Evolutionary conservation across 2,888 invertebrate genomes (phyloP).

Genomic region (Allophyes oxyacanthae): DNA sequence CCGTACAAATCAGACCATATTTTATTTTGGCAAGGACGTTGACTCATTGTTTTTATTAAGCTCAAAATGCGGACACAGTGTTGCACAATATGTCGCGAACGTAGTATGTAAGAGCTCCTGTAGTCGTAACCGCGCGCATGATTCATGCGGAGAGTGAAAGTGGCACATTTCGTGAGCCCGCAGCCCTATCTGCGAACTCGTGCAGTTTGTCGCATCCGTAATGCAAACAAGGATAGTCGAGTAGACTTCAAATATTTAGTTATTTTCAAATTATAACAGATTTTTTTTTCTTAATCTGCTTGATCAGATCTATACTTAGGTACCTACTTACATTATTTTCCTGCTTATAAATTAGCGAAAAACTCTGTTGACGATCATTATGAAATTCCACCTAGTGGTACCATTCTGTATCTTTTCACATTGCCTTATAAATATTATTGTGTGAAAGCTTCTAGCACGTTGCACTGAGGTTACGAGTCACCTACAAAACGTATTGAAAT

Average conservation of each 20-base stretch:
- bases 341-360: too few species aligned
- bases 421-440: conserved; percentile 31
- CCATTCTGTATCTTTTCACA: too few species aligned
- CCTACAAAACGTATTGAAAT: conserved; percentile 35
- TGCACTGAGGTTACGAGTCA: conserved; percentile 29
- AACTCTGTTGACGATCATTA: too few species aligned
- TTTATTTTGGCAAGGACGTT: conserved; percentile 53
- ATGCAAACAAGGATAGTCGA: conserved; percentile 1
- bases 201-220: conserved; percentile 14
- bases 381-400: too few species aligned
- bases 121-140: conserved; percentile 73
- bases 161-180: conserved; percentile 71
- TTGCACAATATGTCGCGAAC: conserved; percentile 79
- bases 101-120: conserved; percentile 73
- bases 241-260: not conserved
- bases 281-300: too few species aligned
- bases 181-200: conserved; percentile 56
- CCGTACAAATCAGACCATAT: conserved; percentile 20
- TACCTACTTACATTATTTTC: not conserved
- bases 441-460: conserved; percentile 38
- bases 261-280: not conserved
- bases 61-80: conserved; percentile 66
- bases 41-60: conserved; percentile 68
- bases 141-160: conserved; percentile 85
- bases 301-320: too few species aligned